phyloP scores from a whole-genome alignment of 2,888 invertebrate genomes.

The Macrostomum cliftonense region DNA sequence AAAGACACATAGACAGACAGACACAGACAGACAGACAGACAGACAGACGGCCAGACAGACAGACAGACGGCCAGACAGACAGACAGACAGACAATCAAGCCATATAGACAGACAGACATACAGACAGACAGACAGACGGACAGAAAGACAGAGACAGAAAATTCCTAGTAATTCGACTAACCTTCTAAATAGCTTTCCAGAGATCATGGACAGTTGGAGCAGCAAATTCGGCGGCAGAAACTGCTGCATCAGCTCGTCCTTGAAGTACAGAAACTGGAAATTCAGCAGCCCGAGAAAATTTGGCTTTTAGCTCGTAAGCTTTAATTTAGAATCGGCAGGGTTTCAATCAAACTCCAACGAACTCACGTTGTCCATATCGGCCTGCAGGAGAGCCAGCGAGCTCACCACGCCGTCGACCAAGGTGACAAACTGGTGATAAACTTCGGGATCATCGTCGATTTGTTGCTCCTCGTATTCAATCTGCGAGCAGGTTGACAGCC shows the following conservation, averaged over 20 bases:
- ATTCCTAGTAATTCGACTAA: conserved; percentile 10
- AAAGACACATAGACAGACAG: background rate
- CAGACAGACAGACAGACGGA: background rate
- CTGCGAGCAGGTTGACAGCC: too few species aligned
- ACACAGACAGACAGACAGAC: background rate
- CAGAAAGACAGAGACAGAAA: conserved; percentile 1
- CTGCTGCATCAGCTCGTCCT: conserved; percentile 32
- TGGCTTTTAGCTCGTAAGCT: too few species aligned
- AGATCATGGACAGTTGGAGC: conserved; percentile 24
- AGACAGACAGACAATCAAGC: conserved; percentile 4
- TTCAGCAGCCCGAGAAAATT: too few species aligned
- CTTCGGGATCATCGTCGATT: too few species aligned
- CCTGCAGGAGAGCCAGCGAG: too few species aligned
- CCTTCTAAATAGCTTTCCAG: conserved; percentile 31
- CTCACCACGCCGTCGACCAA: too few species aligned
- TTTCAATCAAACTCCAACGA: too few species aligned
- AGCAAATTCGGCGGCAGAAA: conserved; percentile 29
- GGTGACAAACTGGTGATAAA: too few species aligned
- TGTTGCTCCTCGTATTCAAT: too few species aligned
- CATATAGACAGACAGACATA: background rate
- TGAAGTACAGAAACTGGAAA: conserved; percentile 26
- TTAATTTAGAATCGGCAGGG: too few species aligned
- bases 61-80: background rate
- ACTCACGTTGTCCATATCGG: too few species aligned
- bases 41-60: background rate